Base-by-base conservation (phyloP, 1,140 invertebrate genomes). In the Sycophila sp. region DNA sequence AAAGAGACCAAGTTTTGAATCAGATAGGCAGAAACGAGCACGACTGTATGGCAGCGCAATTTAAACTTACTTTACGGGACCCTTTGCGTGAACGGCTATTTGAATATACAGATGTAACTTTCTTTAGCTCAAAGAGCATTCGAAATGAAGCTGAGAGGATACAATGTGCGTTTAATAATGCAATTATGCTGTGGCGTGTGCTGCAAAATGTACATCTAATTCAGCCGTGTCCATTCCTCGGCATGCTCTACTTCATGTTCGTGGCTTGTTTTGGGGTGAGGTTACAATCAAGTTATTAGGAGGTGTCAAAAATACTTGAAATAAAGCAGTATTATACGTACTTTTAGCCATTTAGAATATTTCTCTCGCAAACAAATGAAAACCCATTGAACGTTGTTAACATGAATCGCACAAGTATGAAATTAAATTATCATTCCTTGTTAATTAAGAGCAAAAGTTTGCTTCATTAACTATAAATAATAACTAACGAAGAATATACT, bases 21-120 rank as follows among this genome's bases (percentile, higher is more conserved):
- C 60, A 63, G 60, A 63, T 63, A 53, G 19, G 22, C 22, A 34
- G 42, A 62, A 62, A 47, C 42, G 40, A 62, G 26, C 24, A 30
- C 15, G 26, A 13, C 38, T 60, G 3, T 22, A 42, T 42, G 15
- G 36, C 13, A 17, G 13, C 34, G 60, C 60, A 63, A 63, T 63
- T 63, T 49, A 63, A 63, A 63, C 42, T 34, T 63, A 32, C n/a
- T 49, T 49, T 63, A 36, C 15, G 45, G 4, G 60, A 34, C 32
- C 60, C 28, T 63, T 36, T 36, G 60, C 42, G 10, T 24, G 60
- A 49, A 36, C 38, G 28, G 26, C 40, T 24, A 49, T 34, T 63
- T 49, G 60, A 49, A 63, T 62, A 62, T 62, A 62, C 24, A 28
- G 17, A 49, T 17, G 45, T 64, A 64, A 51, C 60, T 64, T 51